Evolutionary conservation across 2,113 vertebrate species (phyloP).

Genomic region (Geococcyx californianus): DNA sequence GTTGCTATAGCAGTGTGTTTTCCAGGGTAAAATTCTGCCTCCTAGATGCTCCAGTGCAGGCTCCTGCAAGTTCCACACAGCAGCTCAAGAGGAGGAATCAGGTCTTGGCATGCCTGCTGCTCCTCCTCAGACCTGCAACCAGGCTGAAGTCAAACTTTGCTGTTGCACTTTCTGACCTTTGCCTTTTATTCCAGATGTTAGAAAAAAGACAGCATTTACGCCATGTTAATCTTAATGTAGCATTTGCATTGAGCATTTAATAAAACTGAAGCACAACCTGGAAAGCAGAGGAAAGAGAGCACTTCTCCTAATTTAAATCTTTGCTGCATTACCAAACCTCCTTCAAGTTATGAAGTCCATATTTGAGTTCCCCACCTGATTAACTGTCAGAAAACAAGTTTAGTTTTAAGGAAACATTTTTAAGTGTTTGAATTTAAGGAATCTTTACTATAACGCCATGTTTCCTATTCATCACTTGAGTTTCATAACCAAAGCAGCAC

Average conservation of each 20-base stretch:
- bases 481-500: neutral
- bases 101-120: no score
- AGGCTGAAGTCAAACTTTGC: neutral
- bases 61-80: accelerated
- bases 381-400: neutral
- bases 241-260: neutral
- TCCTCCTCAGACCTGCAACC: neutral
- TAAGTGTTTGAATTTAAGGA: neutral
- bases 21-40: neutral
- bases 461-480: neutral
- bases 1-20: neutral
- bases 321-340: neutral
- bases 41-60: accelerated
- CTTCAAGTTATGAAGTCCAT: neutral
- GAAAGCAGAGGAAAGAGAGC: neutral
- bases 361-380: neutral
- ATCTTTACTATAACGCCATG: neutral
- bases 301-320: neutral
- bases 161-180: neutral
- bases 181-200: neutral
- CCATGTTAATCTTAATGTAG: neutral
- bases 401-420: neutral
- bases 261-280: neutral
- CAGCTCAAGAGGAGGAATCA: neutral
- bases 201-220: neutral